A percentile compares a stretch with the other conserved stretches of the same genome.
These are phyloP conservation scores for Neopipo cinnamomea DNA, from an alignment of 2,113 vertebrate genomes.

Conservation along the genomic window DNA sequence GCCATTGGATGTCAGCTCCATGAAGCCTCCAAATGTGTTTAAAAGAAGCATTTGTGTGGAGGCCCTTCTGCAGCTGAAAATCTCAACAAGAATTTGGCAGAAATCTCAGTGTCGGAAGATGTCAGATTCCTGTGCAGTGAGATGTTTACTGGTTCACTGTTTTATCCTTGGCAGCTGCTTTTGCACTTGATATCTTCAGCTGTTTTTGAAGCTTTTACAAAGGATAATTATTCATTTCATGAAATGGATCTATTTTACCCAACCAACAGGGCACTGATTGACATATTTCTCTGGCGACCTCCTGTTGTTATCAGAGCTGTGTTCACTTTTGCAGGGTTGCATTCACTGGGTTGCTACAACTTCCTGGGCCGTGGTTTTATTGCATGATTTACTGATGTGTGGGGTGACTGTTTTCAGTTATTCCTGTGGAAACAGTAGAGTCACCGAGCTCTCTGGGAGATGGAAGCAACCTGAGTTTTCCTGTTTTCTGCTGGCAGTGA, in stretches of 20 bases:
- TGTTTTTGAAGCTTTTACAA: conserved; percentile 62
- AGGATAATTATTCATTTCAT: conserved; percentile 58
- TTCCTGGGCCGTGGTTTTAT: neutral
- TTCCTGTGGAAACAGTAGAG: neutral
- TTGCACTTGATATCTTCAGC: conserved; percentile 57
- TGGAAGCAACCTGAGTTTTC: neutral
- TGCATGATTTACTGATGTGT: neutral
- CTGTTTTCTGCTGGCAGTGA: neutral
- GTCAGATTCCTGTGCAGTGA: conserved; percentile 81
- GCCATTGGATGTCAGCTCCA: conserved; percentile 51
- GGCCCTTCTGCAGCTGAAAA: conserved; percentile 64
- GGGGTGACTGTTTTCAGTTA: neutral
- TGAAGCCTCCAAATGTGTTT: conserved; percentile 33
- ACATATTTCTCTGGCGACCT: conserved; percentile 13
- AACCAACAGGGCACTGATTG: neutral
- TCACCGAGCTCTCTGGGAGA: neutral
- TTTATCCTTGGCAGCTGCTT: conserved; percentile 67
- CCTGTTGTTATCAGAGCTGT: neutral
- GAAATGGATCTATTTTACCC: conserved; percentile 12
- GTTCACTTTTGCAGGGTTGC: neutral
- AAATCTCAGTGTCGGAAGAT: conserved; percentile 64
- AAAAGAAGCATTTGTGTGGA: conserved; percentile 63
- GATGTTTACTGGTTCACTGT: conserved; percentile 65
- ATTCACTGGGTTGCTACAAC: neutral
- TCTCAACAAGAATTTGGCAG: conserved; percentile 72